Conservation (phyloP, 2,888 invertebrate genomes). For the Phaedon cochleariae region DNA sequence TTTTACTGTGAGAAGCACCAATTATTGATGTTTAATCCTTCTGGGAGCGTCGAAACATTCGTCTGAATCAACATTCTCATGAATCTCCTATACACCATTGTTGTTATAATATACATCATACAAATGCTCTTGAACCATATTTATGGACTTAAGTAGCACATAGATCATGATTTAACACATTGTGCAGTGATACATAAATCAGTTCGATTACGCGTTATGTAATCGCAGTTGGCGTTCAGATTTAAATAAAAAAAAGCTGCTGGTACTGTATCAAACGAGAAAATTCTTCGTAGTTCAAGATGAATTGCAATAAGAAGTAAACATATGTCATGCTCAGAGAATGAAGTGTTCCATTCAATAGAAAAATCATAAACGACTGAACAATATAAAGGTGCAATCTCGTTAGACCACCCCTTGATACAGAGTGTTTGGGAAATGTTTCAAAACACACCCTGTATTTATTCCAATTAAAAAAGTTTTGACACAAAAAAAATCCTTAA, state of each 20-base stretch:
- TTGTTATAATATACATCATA: neutral
- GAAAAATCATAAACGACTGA: neutral
- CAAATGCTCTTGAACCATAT: conserved; percentile 3
- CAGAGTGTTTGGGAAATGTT: too few relatives aligned
- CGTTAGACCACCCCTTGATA: too few relatives aligned
- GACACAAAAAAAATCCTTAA: too few relatives aligned
- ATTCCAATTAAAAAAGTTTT: too few relatives aligned
- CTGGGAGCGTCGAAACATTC: neutral
- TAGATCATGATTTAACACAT: conserved; percentile 16
- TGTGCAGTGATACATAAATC: conserved; percentile 13
- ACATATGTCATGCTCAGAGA: neutral
- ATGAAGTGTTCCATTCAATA: neutral
- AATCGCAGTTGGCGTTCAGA: neutral
- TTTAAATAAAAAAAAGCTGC: too few relatives aligned
- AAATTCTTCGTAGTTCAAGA: too few relatives aligned
- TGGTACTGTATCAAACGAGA: too few relatives aligned
- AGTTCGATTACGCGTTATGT: conserved; percentile 2
- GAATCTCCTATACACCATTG: neutral
- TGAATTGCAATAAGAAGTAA: too few relatives aligned
- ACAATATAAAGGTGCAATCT: neutral
- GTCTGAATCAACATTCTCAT: neutral
- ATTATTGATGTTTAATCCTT: neutral
- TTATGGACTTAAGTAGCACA: conserved; percentile 10
- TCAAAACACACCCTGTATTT: too few relatives aligned
- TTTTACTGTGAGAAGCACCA: neutral